phyloP scores from a whole-genome alignment of 2,797 vertebrate species.

The Schizothorax lantsangensis region DNA sequence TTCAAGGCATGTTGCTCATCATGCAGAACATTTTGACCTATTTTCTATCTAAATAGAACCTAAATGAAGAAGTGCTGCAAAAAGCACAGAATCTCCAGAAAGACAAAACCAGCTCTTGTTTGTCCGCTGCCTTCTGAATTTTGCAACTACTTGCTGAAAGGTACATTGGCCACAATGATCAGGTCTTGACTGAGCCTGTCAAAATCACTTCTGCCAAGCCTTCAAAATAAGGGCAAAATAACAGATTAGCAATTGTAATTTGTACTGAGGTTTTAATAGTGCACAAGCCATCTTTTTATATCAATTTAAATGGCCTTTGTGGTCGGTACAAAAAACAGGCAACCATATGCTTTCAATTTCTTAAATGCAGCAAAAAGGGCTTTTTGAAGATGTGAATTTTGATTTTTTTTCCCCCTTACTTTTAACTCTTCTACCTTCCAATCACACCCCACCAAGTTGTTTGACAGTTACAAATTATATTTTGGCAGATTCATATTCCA shows the following conservation, averaged over 20 bases:
- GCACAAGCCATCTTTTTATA: conserved; percentile 67
- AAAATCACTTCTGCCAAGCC: conserved; percentile 46
- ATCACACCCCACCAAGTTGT: conserved; percentile 65
- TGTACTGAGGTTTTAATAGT: conserved; percentile 78
- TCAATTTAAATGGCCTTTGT: conserved; percentile 71
- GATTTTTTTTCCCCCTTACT: conserved; percentile 65
- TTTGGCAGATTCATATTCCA: conserved; percentile 73
- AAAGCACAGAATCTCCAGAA: conserved; percentile 2
- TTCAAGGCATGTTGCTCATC: conserved; percentile 46
- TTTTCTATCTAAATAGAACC: conserved; percentile 60
- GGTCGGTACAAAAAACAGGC: conserved; percentile 71
- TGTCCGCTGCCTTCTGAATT: conserved; percentile 13
- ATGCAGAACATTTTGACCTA: conserved; percentile 64
- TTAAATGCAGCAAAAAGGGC: conserved; percentile 70
- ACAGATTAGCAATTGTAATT: conserved; percentile 81
- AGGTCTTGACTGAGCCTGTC: conserved; percentile 51
- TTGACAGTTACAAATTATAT: conserved; percentile 76
- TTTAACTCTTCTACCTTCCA: conserved; percentile 64
- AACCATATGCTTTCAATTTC: conserved; percentile 78
- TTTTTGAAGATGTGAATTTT: conserved; percentile 70
- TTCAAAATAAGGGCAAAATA: conserved; percentile 72
- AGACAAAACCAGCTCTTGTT: conserved; percentile 8
- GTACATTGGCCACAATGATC: conserved; percentile 35
- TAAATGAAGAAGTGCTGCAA: conserved; percentile 12
- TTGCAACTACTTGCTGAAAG: conserved; percentile 11